Percentiles rank a stretch among this genome's conserved stretches.
Conservation (phyloP, 1,140 invertebrate species). For the Planococcus citri region DNA sequence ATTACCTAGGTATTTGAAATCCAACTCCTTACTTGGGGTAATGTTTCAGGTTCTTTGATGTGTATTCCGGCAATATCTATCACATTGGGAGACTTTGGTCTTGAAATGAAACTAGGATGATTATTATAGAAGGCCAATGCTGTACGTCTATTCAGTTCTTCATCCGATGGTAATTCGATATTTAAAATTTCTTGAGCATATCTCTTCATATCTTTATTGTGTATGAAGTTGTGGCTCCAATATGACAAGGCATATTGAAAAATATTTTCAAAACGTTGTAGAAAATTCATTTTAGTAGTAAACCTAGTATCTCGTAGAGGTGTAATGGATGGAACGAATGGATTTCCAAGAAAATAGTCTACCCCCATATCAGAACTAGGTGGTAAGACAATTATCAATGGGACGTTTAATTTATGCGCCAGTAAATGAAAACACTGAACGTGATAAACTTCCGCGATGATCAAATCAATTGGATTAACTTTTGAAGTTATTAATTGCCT, state of each 20-base stretch:
- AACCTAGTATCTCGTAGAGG: slow-evolving; percentile 31
- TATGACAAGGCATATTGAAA: background rate
- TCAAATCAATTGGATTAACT: slow-evolving; percentile 15
- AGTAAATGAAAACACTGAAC: slow-evolving; percentile 21
- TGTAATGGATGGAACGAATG: slow-evolving; percentile 35
- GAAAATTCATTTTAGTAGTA: slow-evolving; percentile 40
- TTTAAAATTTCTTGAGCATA: background rate
- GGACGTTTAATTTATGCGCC: slow-evolving; percentile 26
- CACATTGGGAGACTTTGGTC: slow-evolving; percentile 37
- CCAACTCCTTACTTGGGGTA: slow-evolving; percentile 20
- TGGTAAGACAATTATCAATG: slow-evolving; percentile 16
- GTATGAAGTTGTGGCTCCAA: background rate
- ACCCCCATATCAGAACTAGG: background rate
- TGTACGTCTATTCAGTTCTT: slow-evolving; percentile 18
- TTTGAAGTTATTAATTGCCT: slow-evolving; percentile 19
- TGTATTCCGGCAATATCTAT: slow-evolving; percentile 48
- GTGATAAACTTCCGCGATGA: slow-evolving; percentile 21
- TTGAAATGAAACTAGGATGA: slow-evolving; percentile 39
- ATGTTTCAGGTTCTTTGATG: slow-evolving; percentile 30
- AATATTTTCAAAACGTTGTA: slow-evolving; percentile 35
- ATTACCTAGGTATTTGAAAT: no score
- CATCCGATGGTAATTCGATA: background rate
- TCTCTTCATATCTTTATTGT: background rate
- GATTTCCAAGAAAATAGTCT: slow-evolving; percentile 15
- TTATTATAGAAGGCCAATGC: slow-evolving; percentile 42